These are phyloP conservation scores for Salvelinus fontinalis DNA, from an alignment of 2,113 vertebrate species.

Conservation along the genomic window DNA sequence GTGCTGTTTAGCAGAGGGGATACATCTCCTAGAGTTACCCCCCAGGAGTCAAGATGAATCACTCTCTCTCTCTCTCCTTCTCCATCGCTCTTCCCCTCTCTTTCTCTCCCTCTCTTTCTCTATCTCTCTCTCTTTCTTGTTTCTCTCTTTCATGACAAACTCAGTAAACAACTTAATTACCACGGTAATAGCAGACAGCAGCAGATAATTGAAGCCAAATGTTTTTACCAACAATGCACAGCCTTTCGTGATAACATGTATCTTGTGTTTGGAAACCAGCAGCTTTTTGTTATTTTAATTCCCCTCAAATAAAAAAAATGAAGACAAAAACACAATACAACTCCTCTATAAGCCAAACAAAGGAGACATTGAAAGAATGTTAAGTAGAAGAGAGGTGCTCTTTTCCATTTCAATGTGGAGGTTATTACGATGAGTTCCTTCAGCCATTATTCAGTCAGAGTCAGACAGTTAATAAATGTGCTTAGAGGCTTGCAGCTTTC, in stretches of 20 bases:
- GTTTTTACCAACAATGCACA: conserved; percentile 49
- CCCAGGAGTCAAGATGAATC: no score
- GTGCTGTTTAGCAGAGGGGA: no score
- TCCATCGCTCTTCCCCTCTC: not conserved
- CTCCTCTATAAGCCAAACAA: conserved; percentile 41
- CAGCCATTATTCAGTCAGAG: conserved; percentile 56
- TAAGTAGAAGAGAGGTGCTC: conserved; percentile 42
- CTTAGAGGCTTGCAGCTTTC: conserved; percentile 5
- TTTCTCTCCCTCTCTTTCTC: not conserved
- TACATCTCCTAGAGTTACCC: no score
- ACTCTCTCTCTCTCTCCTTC: conserved; percentile 38
- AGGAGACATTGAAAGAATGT: conserved; percentile 39
- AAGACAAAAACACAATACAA: conserved; percentile 43
- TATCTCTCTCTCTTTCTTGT: not conserved
- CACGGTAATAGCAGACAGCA: conserved; percentile 42
- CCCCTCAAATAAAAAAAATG: not conserved
- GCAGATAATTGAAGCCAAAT: conserved; percentile 56
- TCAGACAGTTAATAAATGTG: conserved; percentile 54
- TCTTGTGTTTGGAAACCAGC: conserved; percentile 29
- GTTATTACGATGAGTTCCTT: conserved; percentile 51
- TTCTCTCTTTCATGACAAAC: conserved; percentile 41
- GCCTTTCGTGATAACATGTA: conserved; percentile 60
- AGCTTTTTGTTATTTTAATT: conserved; percentile 34
- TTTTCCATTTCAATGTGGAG: no score
- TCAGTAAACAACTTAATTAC: conserved; percentile 69